Percentiles rank a stretch among this genome's conserved stretches.
Evolutionary conservation across 1,140 invertebrate genomes (phyloP).

Genomic region (Trichomalopsis sarcophagae): DNA sequence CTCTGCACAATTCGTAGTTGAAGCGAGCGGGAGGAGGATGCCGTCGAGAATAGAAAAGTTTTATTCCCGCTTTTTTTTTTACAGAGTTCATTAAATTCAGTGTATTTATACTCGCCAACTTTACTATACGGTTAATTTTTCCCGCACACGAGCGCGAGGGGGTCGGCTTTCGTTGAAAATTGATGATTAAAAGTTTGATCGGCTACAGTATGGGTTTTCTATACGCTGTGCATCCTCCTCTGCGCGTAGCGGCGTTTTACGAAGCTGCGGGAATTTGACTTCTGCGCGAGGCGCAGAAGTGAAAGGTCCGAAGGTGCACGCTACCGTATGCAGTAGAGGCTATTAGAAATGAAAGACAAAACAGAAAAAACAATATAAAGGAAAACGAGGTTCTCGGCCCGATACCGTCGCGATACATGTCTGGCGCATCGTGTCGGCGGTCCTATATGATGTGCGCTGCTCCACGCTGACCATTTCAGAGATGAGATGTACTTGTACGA

Average conservation of each 20-base stretch:
- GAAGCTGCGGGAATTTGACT: neutral
- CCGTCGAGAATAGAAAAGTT: constrained; percentile 18
- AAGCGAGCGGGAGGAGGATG: neutral
- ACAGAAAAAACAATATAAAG: constrained; percentile 3
- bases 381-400: constrained; percentile 27
- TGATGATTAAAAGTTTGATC: neutral
- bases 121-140: neutral
- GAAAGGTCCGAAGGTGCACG: too few species aligned
- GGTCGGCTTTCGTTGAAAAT: neutral
- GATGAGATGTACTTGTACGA: too few species aligned
- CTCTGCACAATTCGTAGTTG: too few species aligned
- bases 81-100: neutral
- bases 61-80: neutral
- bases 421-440: neutral
- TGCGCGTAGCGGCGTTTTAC: too few species aligned
- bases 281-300: neutral
- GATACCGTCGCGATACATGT: neutral
- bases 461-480: too few species aligned
- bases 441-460: neutral
- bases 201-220: neutral
- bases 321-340: neutral
- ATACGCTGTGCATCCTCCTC: neutral
- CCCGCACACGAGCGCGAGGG: neutral
- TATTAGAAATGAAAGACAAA: neutral
- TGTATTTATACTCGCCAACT: neutral